phyloP scores from a whole-genome alignment of 64 coral and sea anemone genomes.

The Astreopora myriophthalma region DNA sequence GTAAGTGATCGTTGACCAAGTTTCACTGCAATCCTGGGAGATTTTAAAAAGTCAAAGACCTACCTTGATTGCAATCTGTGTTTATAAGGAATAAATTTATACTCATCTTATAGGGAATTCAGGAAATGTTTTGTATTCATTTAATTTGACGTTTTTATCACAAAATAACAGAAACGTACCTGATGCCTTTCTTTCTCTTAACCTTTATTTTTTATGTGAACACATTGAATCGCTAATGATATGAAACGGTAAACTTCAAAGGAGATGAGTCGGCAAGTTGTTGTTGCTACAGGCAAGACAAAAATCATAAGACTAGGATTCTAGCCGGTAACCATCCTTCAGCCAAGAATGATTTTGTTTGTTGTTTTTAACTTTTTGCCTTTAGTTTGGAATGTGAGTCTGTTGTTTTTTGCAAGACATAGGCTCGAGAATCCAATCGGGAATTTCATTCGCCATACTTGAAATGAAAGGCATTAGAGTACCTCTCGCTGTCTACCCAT shows the following conservation, averaged over 20 bases:
- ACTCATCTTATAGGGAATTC: neutral
- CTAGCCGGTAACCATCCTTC: too few relatives aligned
- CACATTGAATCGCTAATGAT: too few relatives aligned
- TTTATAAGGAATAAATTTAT: neutral
- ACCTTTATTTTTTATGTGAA: neutral
- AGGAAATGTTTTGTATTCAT: neutral
- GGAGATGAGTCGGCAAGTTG: too few relatives aligned
- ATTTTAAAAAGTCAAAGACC: too few relatives aligned
- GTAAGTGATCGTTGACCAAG: too few relatives aligned
- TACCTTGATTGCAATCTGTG: neutral
- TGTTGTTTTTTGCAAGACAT: too few relatives aligned
- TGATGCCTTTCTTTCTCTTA: neutral
- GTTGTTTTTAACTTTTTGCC: neutral
- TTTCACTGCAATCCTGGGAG: neutral
- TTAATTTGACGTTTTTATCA: neutral
- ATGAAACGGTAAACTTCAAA: too few relatives aligned
- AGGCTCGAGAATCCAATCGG: neutral
- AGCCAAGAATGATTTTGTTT: neutral
- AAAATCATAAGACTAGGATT: too few relatives aligned
- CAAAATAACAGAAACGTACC: neutral
- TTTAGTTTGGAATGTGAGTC: too few relatives aligned
- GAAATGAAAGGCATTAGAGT: too few relatives aligned
- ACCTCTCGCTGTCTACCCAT: too few relatives aligned
- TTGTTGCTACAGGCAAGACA: neutral
- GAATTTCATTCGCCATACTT: too few relatives aligned